Conservation (phyloP, 2,113 vertebrate species). For the Corapipo altera region DNA sequence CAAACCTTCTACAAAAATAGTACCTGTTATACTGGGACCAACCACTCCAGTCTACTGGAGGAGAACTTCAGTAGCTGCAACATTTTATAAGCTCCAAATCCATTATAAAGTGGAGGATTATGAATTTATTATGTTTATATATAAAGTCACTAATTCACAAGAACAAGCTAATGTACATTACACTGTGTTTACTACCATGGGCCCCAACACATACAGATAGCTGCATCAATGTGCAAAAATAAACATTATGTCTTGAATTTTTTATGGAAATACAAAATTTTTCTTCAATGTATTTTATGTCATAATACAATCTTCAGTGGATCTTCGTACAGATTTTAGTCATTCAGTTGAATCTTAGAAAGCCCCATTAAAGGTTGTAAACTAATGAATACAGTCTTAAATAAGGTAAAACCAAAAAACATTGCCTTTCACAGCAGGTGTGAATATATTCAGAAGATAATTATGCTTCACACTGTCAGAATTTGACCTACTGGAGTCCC, state of each 20-base stretch:
- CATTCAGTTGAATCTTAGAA: neutral
- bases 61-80: neutral
- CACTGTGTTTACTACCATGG: neutral
- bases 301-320: constrained; percentile 7
- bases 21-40: neutral
- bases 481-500: neutral
- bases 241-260: neutral
- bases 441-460: constrained; percentile 48
- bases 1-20: neutral
- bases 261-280: constrained; percentile 9
- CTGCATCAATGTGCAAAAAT: neutral
- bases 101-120: neutral
- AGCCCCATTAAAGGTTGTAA: neutral
- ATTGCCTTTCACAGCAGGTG: neutral
- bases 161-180: neutral
- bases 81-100: neutral
- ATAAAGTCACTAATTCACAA: neutral
- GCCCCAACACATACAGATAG: neutral
- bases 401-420: neutral
- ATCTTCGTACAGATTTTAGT: constrained; percentile 13
- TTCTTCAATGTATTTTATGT: constrained; percentile 1
- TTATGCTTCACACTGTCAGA: neutral
- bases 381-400: neutral
- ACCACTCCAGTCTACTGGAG: neutral
- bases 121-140: neutral